A percentile compares a stretch with the other conserved stretches of the same genome.
phyloP scores from a whole-genome alignment of 2,888 invertebrate genomes.

The Zelleria hepariella region DNA sequence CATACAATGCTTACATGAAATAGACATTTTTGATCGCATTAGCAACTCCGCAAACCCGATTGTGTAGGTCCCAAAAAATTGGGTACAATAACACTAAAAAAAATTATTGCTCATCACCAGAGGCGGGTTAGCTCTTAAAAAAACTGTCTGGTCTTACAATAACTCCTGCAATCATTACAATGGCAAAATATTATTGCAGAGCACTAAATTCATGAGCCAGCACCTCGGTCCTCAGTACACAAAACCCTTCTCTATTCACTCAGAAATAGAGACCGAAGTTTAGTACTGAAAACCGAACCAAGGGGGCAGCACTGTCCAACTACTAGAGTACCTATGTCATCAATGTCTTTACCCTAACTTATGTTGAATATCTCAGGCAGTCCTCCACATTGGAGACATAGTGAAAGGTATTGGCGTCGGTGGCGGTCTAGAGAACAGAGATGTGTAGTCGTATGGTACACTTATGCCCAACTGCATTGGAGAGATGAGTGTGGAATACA shows the following conservation, averaged over 20 bases:
- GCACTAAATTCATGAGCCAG: background rate
- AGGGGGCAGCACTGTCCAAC: background rate
- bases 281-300: slow-evolving; percentile 7
- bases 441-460: slow-evolving; percentile 34
- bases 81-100: background rate
- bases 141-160: background rate
- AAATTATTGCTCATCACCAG: background rate
- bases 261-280: slow-evolving; percentile 18
- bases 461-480: slow-evolving; percentile 28
- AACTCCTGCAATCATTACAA: background rate
- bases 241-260: slow-evolving; percentile 20
- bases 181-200: background rate
- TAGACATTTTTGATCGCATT: background rate
- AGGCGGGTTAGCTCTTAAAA: background rate
- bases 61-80: background rate
- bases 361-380: slow-evolving; percentile 19
- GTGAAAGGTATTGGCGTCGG: slow-evolving; percentile 23
- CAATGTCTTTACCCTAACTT: background rate
- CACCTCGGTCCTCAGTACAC: background rate
- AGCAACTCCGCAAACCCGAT: too few relatives aligned
- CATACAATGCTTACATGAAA: background rate
- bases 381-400: slow-evolving; percentile 34
- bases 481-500: slow-evolving; percentile 30
- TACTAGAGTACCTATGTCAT: background rate
- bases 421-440: slow-evolving; percentile 29